Percentiles rank a stretch among this genome's conserved stretches.
These are phyloP conservation scores for Cactoblastis cactorum DNA, from an alignment of 2,888 invertebrate species.

Conservation along the genomic window DNA sequence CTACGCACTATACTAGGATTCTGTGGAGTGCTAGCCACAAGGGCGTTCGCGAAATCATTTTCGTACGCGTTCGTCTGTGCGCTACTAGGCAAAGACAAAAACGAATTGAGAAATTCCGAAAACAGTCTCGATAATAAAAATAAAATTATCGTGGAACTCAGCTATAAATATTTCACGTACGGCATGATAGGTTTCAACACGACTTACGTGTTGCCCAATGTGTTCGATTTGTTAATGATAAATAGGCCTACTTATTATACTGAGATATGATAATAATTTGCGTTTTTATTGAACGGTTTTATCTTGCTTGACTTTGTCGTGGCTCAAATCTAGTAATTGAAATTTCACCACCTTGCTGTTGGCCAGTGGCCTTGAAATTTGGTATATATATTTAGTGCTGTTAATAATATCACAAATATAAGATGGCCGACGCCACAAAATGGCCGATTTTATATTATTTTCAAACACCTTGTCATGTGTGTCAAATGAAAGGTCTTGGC, in stretches of 20 bases:
- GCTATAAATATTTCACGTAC: conserved; percentile 91
- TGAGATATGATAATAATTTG: conserved; percentile 84
- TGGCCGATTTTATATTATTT: too few species aligned
- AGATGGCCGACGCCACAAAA: too few species aligned
- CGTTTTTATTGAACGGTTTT: too few species aligned
- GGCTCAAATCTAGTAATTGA: too few species aligned
- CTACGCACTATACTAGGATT: conserved; percentile 88
- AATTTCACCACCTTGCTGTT: too few species aligned
- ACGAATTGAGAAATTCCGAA: conserved; percentile 82
- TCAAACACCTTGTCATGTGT: too few species aligned
- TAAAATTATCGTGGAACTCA: conserved; percentile 88
- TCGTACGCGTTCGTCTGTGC: conserved; percentile 85
- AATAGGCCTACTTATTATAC: conserved; percentile 91
- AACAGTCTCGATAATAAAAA: conserved; percentile 83
- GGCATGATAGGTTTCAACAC: conserved; percentile 89
- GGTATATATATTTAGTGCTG: too few species aligned
- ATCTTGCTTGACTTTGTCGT: too few species aligned
- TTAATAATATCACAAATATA: too few species aligned
- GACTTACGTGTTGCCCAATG: conserved; percentile 86
- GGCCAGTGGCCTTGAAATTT: too few species aligned
- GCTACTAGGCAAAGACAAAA: conserved; percentile 82
- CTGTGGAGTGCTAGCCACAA: conserved; percentile 84
- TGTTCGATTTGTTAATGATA: conserved; percentile 87
- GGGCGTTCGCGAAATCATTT: conserved; percentile 83
- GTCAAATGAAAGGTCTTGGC: too few species aligned